These are phyloP conservation scores for Mobula hypostoma DNA, from an alignment of 2,113 vertebrate species.

Conservation along the genomic window DNA sequence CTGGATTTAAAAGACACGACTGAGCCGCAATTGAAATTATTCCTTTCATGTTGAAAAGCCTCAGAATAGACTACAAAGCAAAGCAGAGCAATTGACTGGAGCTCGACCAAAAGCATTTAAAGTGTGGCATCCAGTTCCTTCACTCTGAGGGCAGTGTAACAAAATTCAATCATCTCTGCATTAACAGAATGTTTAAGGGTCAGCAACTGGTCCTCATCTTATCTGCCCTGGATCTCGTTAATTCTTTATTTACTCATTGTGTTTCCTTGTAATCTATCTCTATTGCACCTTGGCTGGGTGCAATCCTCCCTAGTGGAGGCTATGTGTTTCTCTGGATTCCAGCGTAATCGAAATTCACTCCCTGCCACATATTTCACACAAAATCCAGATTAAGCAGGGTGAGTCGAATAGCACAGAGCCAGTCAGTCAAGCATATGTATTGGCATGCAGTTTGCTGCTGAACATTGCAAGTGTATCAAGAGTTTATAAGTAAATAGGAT, in stretches of 20 bases:
- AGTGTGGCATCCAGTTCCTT: not conserved
- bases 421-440: not conserved
- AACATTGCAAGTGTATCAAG: not conserved
- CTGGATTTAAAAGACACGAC: not conserved
- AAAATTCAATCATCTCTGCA: not conserved
- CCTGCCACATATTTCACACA: not conserved
- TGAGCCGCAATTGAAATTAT: not conserved
- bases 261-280: not conserved
- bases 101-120: not conserved
- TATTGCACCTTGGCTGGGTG: not conserved
- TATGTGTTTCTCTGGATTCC: not conserved
- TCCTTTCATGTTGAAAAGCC: not conserved
- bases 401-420: not conserved
- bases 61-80: not conserved
- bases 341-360: not conserved
- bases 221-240: not conserved
- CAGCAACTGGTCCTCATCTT: not conserved
- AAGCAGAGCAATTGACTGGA: not conserved
- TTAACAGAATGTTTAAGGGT: not conserved
- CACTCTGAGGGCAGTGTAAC: not conserved
- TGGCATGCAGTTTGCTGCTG: not conserved
- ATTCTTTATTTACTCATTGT: not conserved
- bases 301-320: not conserved
- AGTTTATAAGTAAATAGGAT: not conserved
- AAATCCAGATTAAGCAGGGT: slow-evolving; percentile 19